A percentile compares a stretch with the other conserved stretches of the same genome.
Evolutionary conservation across 1,140 invertebrate genomes (phyloP).

Genomic region (Luehdorfia chinensis): DNA sequence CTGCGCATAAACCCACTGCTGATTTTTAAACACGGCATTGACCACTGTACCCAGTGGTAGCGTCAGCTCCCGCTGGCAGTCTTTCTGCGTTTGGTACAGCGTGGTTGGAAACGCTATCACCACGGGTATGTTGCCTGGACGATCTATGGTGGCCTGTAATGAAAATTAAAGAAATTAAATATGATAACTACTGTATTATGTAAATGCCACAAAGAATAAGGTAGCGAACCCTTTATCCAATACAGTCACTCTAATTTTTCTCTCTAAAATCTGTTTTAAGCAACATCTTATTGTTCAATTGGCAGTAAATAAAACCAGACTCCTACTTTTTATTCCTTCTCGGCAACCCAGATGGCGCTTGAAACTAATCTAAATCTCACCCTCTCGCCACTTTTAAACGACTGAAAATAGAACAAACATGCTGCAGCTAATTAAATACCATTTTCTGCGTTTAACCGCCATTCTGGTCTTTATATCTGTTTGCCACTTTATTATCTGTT

Average conservation of each 20-base stretch:
- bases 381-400: no score
- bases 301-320: no score
- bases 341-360: no score
- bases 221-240: no score
- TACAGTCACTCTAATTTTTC: not conserved
- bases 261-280: not conserved
- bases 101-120: slow-evolving; percentile 86
- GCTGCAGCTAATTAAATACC: no score
- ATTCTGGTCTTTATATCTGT: no score
- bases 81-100: slow-evolving; percentile 85
- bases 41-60: slow-evolving; percentile 89
- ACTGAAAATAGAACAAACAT: no score
- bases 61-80: slow-evolving; percentile 82
- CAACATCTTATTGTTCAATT: not conserved
- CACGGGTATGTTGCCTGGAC: slow-evolving; percentile 88
- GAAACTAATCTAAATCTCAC: no score
- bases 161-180: slow-evolving; percentile 11
- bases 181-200: not conserved
- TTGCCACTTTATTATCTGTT: no score
- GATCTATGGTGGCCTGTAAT: slow-evolving; percentile 82
- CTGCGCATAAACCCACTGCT: slow-evolving; percentile 89
- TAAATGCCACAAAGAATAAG: no score
- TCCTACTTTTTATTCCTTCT: no score
- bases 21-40: slow-evolving; percentile 90
- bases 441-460: no score